Base-by-base conservation (phyloP, 2,113 vertebrate genomes). In the Arizona elegans region DNA sequence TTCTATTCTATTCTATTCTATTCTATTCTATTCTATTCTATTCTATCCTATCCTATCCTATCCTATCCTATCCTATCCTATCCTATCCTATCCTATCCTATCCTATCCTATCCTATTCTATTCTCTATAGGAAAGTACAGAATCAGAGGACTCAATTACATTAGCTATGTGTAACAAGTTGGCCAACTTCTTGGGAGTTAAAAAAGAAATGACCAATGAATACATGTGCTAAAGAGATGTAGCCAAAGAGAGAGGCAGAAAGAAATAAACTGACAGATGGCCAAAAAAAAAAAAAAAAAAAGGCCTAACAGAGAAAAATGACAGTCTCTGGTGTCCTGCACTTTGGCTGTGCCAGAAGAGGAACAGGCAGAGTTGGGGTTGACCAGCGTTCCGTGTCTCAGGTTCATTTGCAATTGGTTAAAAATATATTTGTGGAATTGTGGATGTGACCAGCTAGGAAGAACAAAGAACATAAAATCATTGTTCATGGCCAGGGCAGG, bases 371-470 rank as follows among this genome's bases (percentile, higher is more conserved):
- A 62, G 19, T 43, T 56, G 62, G 29, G 43, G 1, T 23, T 86
- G 65, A 53, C 43, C n/a, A 23, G 26, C 7, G 5, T 4, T 26
- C n/a, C 5, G 15, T 53, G 56, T 43, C 65, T 86, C 91, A 43
- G 75, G 91, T 93, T 90, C 87, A 55, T 90, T 65, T 86, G 91
- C 17, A 65, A 88, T 12, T 8, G 81, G 15, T 92, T 94, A 65
- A 56, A 92, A 24, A 24, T 21, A 43, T 21, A 38, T 58, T 90
- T 87, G 56, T 65, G 50, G 47, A 47, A 47, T 54, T 33, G 58
- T 21, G 91, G 47, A 52, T 54, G 8, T 24, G 65, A 24, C 75
- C 21, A 12, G 81, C n/a, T 19, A 17, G 52, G 33, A 62, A 10
- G 59, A 87, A 90, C 52, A 93, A 93, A 93, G 58, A 62, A 91